Evolutionary conservation across 1,140 invertebrate genomes (phyloP), one percentile per base, ranked within the genome.

Genomic region (Papilio aristodemus): DNA sequence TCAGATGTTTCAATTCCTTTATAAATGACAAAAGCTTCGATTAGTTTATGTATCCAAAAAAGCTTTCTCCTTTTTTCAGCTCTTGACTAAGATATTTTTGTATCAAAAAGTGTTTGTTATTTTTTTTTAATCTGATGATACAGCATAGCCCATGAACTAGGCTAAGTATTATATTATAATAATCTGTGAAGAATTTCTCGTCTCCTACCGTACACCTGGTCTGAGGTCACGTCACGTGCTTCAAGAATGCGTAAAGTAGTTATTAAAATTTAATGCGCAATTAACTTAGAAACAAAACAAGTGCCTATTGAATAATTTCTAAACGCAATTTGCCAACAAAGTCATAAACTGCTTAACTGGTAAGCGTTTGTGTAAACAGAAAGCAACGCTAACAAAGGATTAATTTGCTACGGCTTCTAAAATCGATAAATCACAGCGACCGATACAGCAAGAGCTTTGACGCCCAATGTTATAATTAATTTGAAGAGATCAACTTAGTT

Each of bases 331-430:
- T 50, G 41, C 63, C 68, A 71, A 74, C 74, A 74, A 76, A 87
- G 84, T 83, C 75, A 75, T 87, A 85, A 88, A 87, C 84, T 88
- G 76, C 88, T 90, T 90, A 90, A 83, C 80, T 85, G 70, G 80
- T 89, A 90, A 89, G 84, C 83, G 84, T 85, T 89, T 87, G 82
- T 89, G 86, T 90, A 87, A 90, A 87, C 88, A 89, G 78, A 80
- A 79, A 86, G 79, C 71, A 80, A 80, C 84, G 74, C 79, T 84
- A 87, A 89, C 86, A 87, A 78, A 84, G 86, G 82, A 84, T 90
- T 90, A 87, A 58, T 19, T 71, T 70, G 62, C 69, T 80, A 77
- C 46, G 88, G 88, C 78, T 90, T 90, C 88, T 80, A 88, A 89
- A 90, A 90, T 90, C 88, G 84, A 90, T 90, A 75, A 87, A 85